These are phyloP conservation scores for Mesoclemmys tuberculata DNA, from an alignment of 2,113 vertebrate species.

Conservation along the genomic window DNA sequence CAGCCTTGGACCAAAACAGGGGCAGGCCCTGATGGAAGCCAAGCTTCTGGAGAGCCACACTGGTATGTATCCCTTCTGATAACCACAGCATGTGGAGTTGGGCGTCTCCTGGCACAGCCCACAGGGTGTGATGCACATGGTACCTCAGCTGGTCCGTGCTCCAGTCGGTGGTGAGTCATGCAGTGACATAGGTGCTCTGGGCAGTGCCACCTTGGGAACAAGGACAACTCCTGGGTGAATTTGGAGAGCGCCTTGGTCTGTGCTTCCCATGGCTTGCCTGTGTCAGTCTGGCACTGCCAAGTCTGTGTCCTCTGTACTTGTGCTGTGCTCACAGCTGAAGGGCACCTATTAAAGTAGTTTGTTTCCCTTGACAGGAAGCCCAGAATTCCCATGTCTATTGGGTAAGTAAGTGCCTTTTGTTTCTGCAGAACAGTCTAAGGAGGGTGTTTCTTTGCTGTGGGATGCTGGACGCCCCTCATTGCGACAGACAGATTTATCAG, in stretches of 20 bases:
- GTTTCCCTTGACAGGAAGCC: conserved; percentile 87
- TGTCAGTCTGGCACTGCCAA: neutral
- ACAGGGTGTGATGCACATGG: neutral
- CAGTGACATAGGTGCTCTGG: neutral
- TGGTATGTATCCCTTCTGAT: neutral
- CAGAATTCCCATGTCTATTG: conserved; percentile 98
- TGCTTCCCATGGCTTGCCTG: neutral
- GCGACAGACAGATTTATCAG: neutral
- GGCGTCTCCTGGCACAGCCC: neutral
- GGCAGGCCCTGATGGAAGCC: neutral
- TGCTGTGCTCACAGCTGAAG: neutral
- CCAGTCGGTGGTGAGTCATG: neutral
- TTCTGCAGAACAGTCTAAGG: neutral
- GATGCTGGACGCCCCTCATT: neutral
- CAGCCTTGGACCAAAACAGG: neutral
- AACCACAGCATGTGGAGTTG: neutral
- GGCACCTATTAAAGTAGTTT: conserved; percentile 62
- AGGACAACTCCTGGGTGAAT: neutral
- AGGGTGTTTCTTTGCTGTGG: conserved; percentile 13
- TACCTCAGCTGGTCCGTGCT: neutral
- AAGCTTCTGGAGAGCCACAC: neutral
- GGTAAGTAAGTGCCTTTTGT: conserved; percentile 90
- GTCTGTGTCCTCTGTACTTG: neutral
- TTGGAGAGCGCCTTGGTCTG: neutral
- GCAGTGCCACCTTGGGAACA: neutral